Percentiles rank a stretch among this genome's conserved stretches.
These are phyloP conservation scores for Hoplias malabaricus DNA, from an alignment of 2,113 vertebrate genomes.

Conservation along the genomic window DNA sequence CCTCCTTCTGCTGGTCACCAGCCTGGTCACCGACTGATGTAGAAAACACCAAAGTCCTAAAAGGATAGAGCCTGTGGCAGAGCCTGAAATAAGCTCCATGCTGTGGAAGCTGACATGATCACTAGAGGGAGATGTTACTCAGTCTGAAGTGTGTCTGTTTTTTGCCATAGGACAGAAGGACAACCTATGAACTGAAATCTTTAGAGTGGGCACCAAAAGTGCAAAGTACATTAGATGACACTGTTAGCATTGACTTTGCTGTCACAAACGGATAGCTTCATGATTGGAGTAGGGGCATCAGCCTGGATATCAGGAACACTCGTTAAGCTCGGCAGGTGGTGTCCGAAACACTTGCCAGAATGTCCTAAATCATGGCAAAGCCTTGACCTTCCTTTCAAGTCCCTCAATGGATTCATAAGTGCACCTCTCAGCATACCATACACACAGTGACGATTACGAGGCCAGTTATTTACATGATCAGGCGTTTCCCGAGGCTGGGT, in stretches of 20 bases:
- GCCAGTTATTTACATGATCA: constrained; percentile 32
- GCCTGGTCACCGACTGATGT: too few species aligned
- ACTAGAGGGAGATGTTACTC: constrained; percentile 32
- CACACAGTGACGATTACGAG: background rate
- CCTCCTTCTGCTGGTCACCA: too few species aligned
- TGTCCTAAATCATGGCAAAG: background rate
- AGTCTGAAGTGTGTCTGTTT: background rate
- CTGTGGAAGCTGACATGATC: background rate
- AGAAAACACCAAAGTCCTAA: background rate
- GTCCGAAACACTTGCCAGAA: background rate
- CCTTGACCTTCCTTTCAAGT: background rate
- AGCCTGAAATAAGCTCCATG: background rate
- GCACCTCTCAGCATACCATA: constrained; percentile 13
- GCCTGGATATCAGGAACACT: background rate
- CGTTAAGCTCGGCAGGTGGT: background rate
- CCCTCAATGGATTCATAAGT: constrained; percentile 8
- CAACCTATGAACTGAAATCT: background rate
- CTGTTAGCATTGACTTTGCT: background rate
- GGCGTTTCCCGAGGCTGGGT: constrained; percentile 38
- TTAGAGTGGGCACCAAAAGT: background rate
- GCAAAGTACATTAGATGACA: background rate
- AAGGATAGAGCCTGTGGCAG: background rate
- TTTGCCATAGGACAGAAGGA: background rate
- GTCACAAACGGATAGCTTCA: background rate
- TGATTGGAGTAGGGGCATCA: background rate